Base-by-base conservation (phyloP, 2,113 vertebrate genomes). In the Phycodurus eques region DNA sequence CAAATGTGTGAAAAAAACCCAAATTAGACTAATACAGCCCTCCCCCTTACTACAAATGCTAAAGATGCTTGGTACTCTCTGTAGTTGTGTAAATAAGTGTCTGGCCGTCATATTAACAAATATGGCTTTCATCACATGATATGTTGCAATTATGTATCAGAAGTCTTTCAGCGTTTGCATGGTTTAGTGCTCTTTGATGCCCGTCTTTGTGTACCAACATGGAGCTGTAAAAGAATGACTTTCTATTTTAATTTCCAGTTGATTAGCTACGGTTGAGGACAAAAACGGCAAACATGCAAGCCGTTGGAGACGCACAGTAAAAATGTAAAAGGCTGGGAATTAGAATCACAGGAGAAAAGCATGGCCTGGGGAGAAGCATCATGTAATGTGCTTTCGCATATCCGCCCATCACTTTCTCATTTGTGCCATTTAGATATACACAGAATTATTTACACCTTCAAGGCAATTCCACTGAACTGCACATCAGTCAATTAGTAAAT, bases 401-500 rank as follows among this genome's bases (percentile, higher is more conserved):
- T 89, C 83, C 85, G 83, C 84, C 90, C 81, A 73, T 33, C 87
- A 75, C 73, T 78, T 82, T 76, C 84, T 83, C 75, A 56, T 75
- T 82, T 83, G 80, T 94, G 88, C 94, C 93, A 93, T 94, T 92
- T 92, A 89, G 94, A 93, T 92, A 83, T 94, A 94, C 91, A 92
- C 93, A 94, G 93, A 96, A 97, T 97, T 97, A 97, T 98, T 98
- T 96, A 97, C 95, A 97, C 95, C 95, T 96, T 95, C 93, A 95
- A 96, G 94, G 94, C 94, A 95, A 92, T 92, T 95, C 79, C 93
- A 95, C 94, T 96, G 95, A 97, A 96, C 94, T 94, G 92, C 93
- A 94, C 95, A 96, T 98, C 95, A 96, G 95, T 97, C 96, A 99
- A 99, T 99, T 99, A 99, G 95, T 94, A 95, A 98, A 99, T 98